Evolutionary conservation across 2,113 vertebrate species (phyloP), one percentile per base, ranked within the genome.

Genomic region (Tragulus kanchil): DNA sequence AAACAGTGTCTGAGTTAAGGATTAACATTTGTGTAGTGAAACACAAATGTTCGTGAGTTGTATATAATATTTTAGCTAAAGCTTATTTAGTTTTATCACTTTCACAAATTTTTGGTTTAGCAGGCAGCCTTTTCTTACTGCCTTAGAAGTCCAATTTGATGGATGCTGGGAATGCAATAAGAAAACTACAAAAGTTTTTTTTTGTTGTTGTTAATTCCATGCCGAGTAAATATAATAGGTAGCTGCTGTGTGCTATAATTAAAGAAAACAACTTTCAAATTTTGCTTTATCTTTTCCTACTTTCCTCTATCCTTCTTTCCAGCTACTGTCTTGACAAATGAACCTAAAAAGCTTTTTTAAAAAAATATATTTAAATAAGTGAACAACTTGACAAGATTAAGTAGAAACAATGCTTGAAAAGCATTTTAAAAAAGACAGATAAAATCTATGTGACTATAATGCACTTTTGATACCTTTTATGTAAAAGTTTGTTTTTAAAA

Each of bases 51-150:
- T 87, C 0, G 0, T 82, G 84, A 86, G 45, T 73, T 98, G 96
- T 98, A 90, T 98, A 97, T 96, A 97, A 98, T 97, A 97, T 97
- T 98, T 98, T 95, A 97, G 82, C 31, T 83, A 81, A 95, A 88
- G 93, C 77, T 96, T 95, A 95, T 95, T 94, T 96, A 89, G 61
- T 89, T 95, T 93, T 96, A 93, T 81, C 56, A 87, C 17, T 61
- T 95, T 69, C 65, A 78, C 62, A 95, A 85, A 92, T 45, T 92
- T 95, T 92, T 73, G 54, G 54, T 87, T 56, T 67, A 96, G 52
- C 67, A 36, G 95, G 54, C 56, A 93, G 83, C 14, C 79, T 90
- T 86, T 45, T 65, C 54, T 73, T 95, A 71, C 13, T 90, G 61
- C 42, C 85, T 85, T 93, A 73, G 71, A 50, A 94, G 42, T 85